Evolutionary conservation across 2,888 invertebrate species (phyloP).

Genomic region (Trichopria drosophilae): DNA sequence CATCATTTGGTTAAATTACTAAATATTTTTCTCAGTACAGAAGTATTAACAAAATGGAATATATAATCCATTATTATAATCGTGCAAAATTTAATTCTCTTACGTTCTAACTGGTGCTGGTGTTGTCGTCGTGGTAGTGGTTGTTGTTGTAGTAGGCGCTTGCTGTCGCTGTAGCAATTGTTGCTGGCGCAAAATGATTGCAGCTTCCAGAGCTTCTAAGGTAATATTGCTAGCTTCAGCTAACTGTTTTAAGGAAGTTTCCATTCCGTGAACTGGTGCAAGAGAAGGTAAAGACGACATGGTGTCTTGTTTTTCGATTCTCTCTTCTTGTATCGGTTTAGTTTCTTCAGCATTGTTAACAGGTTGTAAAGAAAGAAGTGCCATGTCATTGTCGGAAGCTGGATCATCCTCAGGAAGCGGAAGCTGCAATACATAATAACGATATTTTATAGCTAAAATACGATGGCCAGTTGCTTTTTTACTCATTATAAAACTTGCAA

Average conservation of each 20-base stretch:
- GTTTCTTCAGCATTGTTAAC: conserved; percentile 35
- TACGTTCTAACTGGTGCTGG: conserved; percentile 48
- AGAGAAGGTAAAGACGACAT: conserved; percentile 42
- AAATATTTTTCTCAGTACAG: too few relatives aligned
- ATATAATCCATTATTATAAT: not conserved
- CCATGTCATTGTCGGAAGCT: conserved; percentile 44
- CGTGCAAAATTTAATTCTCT: not conserved
- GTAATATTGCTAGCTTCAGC: conserved; percentile 77
- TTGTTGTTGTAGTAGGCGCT: conserved; percentile 60
- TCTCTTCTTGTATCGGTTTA: conserved; percentile 38
- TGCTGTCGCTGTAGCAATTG: conserved; percentile 67
- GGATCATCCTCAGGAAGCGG: conserved; percentile 51
- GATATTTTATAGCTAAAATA: conserved; percentile 4
- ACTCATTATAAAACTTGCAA: not conserved
- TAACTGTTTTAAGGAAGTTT: conserved; percentile 61
- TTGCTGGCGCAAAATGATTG: conserved; percentile 71
- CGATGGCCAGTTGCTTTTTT: too few relatives aligned
- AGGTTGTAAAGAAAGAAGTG: conserved; percentile 50
- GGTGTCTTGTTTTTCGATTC: conserved; percentile 44
- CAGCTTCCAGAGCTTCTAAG: conserved; percentile 76
- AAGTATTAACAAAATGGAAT: too few relatives aligned
- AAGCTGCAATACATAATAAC: conserved; percentile 39
- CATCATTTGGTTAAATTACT: too few relatives aligned
- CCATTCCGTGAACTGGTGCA: conserved; percentile 55
- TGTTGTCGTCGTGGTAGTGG: conserved; percentile 58